These are phyloP conservation scores for Vombatus ursinus DNA, from an alignment of 2,113 vertebrate species.

Conservation along the genomic window DNA sequence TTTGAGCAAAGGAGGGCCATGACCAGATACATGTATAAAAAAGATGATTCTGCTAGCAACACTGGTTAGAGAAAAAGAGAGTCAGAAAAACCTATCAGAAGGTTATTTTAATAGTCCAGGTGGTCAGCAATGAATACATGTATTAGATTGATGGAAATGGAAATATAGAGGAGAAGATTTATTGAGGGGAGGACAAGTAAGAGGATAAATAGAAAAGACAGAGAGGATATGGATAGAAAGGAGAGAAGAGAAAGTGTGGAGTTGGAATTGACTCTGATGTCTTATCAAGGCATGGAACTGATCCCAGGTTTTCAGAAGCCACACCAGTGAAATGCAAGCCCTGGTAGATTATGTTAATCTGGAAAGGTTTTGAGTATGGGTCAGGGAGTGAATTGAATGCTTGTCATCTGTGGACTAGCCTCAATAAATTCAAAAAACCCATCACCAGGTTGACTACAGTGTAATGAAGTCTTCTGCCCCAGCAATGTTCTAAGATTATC, in stretches of 20 bases:
- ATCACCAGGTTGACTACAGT: background rate
- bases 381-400: background rate
- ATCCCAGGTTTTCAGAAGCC: background rate
- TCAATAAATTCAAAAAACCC: background rate
- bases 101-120: background rate
- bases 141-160: background rate
- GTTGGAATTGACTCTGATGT: background rate
- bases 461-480: background rate
- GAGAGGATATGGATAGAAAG: background rate
- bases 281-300: background rate
- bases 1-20: too few relatives aligned
- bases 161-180: background rate
- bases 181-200: background rate
- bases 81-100: background rate
- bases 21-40: background rate
- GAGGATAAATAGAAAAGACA: background rate
- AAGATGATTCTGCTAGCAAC: background rate
- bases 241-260: background rate
- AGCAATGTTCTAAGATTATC: background rate
- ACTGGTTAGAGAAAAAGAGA: background rate
- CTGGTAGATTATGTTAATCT: background rate
- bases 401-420: background rate
- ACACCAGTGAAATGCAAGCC: background rate
- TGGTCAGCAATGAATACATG: background rate
- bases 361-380: background rate